Base-by-base conservation (phyloP, 2,888 invertebrate genomes). In the Acrocyrtus sp. region DNA sequence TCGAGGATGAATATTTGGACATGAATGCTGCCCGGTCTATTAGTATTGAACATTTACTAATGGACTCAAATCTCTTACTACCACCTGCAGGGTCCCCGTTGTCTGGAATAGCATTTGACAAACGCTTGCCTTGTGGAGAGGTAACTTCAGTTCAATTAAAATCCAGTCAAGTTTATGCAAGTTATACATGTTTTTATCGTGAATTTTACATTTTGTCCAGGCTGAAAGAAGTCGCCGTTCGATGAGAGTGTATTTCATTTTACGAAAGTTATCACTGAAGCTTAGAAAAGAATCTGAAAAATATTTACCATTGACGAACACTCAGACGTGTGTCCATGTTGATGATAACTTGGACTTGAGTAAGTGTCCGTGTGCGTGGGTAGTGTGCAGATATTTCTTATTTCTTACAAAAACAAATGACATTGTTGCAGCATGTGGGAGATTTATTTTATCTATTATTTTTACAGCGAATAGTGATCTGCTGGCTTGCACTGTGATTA, bases 1-100 rank as follows among this genome's bases (percentile, higher is more conserved):
- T 99, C 84, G 98, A 99, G 85, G 96, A 98, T 84, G 98, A 99
- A 88, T 96, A 94, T 85, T 92, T 92, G 83, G 96, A 97, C 85
- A 93, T 98, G 89, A 53, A 57, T 22, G 91, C 91, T 80, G 94
- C 93, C 83, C 88, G 90, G 19, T 90, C 91, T 1, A 84, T 96
- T 60, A 95, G 95, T 84, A 95, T 98, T 1, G 97, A 98, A 84
- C 95, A 94, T 89, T 85, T 99, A 77, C 95, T 96, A 85, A 96
- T 96, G 94, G 98, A 99, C 85, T 94, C 96, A 54, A 94, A 94
- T 63, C 92, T 99, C 82, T 87, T 99, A 63, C 85, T 99, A 80
- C 96, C 98, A 0, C 98, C 98, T 0, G 96, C 96, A 0, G 92
- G 94, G 22, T 97, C 98, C 0, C 98, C 98, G 0, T 90, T 98